Evolutionary conservation across 2,888 invertebrate genomes (phyloP), one percentile per base, ranked within the genome.

Genomic region (Tachina lurida): DNA sequence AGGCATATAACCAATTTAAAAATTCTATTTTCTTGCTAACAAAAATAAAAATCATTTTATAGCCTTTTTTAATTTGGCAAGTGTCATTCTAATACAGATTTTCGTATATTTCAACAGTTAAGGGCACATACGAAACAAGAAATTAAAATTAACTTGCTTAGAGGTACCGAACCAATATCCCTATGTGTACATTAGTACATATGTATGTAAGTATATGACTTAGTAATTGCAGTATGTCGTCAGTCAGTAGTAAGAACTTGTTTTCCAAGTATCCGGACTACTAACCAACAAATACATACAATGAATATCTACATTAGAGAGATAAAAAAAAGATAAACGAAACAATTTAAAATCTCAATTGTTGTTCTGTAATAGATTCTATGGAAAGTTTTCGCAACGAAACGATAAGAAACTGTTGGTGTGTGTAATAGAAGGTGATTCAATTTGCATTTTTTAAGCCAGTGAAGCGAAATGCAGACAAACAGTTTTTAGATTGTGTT

Each of bases 371-470:
- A 75, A 74, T 74, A 81, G 80, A 74, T 74, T 67, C 60, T 54
- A 45, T 60, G 68, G 12, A 75, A 75, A 75, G 75, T 70, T 81
- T 75, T 75, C 54, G 68, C 67, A 60, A 52, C 67, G 43, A 60
- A 68, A 54, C 68, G 75, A 81, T 81, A 81, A 81, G 81, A 84
- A 79, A 75, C 71, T 68, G 75, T 80, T 84, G 79, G 75, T 71
- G 75, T 76, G 76, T 82, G 74, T 85, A 74, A 85, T 85, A 78
- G 74, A 73, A 70, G 85, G 85, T 78, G 73, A 86, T 86, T 87
- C 77, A 87, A 88, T 87, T 88, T 87, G 82, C 86, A 87, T 87
- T 86, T 87, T 83, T 56, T 70, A 84, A 81, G 65, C 80, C 82
- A 80, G 63, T 87, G 78, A 84, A 86, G 87, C 87, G 74, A 82